phyloP scores from a whole-genome alignment of 2,113 vertebrate genomes.

The Tylochromis polylepis region DNA sequence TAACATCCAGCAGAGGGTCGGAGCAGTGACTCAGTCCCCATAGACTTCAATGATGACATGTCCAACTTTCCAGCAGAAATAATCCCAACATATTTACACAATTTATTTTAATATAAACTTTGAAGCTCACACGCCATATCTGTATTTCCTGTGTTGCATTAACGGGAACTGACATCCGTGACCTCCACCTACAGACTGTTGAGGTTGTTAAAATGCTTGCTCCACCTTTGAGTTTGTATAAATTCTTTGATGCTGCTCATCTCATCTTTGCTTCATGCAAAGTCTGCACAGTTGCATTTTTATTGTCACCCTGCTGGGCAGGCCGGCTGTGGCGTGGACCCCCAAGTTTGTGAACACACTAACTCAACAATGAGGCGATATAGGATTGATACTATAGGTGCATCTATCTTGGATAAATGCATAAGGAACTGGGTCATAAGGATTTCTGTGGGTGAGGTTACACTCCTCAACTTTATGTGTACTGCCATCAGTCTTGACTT shows the following conservation, averaged over 20 bases:
- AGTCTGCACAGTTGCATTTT: not conserved
- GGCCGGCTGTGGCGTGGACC: not conserved
- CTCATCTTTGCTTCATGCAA: not conserved
- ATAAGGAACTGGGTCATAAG: not conserved
- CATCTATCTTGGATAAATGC: not conserved
- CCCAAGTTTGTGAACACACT: not conserved
- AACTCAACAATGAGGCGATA: not conserved
- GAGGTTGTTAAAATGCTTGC: not conserved
- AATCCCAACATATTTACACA: not conserved
- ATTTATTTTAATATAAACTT: not conserved
- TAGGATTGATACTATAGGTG: not conserved
- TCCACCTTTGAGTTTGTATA: not conserved
- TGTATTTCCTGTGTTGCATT: not conserved
- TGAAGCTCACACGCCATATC: accelerated
- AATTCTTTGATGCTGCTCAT: not conserved
- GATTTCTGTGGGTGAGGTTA: not conserved
- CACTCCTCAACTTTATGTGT: not conserved
- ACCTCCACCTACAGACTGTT: not conserved
- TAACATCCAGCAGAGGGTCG: not conserved
- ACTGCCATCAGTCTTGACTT: not conserved
- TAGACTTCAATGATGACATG: not conserved
- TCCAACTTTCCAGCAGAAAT: not conserved
- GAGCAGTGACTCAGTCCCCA: not conserved
- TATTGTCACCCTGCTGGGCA: not conserved
- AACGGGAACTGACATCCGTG: accelerated